Evolutionary conservation across 2,888 invertebrate species (phyloP).

Genomic region (Leistus spinibarbis): DNA sequence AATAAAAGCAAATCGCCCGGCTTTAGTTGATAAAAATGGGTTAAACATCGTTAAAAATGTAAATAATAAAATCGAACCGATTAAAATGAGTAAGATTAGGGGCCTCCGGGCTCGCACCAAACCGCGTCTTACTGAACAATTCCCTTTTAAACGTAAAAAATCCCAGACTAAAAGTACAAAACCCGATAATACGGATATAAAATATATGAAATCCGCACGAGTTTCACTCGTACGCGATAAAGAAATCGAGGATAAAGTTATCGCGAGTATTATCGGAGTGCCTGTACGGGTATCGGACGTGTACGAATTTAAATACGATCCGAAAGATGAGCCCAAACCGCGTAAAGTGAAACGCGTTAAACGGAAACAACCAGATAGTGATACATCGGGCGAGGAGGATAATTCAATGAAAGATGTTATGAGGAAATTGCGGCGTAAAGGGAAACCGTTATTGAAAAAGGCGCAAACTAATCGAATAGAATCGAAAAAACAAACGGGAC

Average conservation of each 20-base stretch:
- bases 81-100: background rate
- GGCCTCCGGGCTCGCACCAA: background rate
- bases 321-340: constrained; percentile 6
- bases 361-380: background rate
- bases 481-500: too few relatives aligned
- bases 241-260: background rate
- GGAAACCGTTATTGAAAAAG: too few relatives aligned
- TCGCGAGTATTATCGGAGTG: background rate
- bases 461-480: too few relatives aligned
- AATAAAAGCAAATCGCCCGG: background rate
- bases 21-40: background rate
- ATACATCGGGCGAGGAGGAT: constrained; percentile 12
- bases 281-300: background rate
- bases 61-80: background rate
- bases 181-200: background rate
- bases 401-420: constrained; percentile 13
- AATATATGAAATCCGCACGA: constrained; percentile 1
- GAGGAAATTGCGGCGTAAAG: background rate
- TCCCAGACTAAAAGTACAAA: background rate
- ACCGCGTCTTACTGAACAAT: background rate
- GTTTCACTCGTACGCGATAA: background rate
- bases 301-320: constrained; percentile 26
- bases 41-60: background rate
- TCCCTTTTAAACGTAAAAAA: background rate
- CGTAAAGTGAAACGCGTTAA: background rate